These are phyloP conservation scores for Mus spicilegus DNA, from an alignment of 2,113 vertebrate genomes.

Conservation along the genomic window DNA sequence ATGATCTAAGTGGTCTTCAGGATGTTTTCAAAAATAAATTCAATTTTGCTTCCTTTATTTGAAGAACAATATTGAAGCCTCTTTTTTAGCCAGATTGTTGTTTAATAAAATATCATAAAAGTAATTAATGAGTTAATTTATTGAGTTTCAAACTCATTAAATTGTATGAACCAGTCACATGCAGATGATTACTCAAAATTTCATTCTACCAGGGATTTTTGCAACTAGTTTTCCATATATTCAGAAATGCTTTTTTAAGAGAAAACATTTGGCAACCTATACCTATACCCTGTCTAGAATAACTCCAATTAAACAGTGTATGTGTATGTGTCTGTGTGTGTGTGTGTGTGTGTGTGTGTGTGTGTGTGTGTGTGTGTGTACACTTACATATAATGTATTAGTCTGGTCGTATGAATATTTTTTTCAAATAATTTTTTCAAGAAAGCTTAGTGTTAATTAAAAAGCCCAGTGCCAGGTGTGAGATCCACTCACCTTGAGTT, in stretches of 20 bases:
- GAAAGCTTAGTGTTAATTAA: neutral
- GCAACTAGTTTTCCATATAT: conserved; percentile 32
- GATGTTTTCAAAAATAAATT: conserved; percentile 9
- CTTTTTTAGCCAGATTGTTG: neutral
- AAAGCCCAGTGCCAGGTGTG: neutral
- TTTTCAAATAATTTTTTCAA: neutral
- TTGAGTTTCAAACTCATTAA: conserved; percentile 32
- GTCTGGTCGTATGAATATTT: neutral
- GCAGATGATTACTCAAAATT: conserved; percentile 1
- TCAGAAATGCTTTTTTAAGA: no score
- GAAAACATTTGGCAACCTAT: neutral
- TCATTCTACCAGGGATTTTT: conserved; percentile 32
- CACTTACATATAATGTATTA: no score
- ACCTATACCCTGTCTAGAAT: neutral
- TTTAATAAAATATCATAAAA: neutral
- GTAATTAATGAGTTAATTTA: conserved; percentile 8
- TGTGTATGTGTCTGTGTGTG: no score
- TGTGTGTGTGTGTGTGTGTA: neutral
- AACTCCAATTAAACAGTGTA: neutral
- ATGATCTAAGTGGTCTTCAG: neutral
- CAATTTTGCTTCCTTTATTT: conserved; percentile 45
- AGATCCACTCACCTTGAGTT: neutral
- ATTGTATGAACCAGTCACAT: neutral
- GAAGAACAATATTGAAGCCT: neutral
- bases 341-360: no score